A percentile compares a stretch with the other conserved stretches of the same genome.
Conservation (phyloP, 2,113 vertebrate species). For the Heteronetta atricapilla region DNA sequence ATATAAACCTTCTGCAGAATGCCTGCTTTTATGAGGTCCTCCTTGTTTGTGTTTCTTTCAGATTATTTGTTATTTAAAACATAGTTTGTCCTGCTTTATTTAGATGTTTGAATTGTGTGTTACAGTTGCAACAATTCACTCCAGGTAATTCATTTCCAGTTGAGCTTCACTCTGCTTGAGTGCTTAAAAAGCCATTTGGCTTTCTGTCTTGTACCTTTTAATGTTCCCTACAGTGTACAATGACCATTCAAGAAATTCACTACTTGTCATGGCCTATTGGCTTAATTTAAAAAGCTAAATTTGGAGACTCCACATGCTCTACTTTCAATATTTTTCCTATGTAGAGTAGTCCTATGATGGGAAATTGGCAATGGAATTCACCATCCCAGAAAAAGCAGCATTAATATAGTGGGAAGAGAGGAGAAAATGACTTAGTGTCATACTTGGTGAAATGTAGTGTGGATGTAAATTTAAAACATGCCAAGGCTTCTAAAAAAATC, state of each 20-base stretch:
- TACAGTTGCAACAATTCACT: not conserved
- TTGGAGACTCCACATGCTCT: conserved; percentile 24
- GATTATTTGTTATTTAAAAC: conserved; percentile 10
- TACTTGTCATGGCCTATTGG: not conserved
- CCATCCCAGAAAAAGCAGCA: not conserved
- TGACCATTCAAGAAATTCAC: conserved; percentile 1
- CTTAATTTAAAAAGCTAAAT: conserved; percentile 49
- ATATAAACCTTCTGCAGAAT: not conserved
- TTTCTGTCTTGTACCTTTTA: conserved; percentile 45
- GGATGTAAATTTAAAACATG: not conserved
- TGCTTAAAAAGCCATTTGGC: conserved; percentile 23
- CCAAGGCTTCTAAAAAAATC: not conserved
- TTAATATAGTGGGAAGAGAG: not conserved
- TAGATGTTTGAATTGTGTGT: not conserved
- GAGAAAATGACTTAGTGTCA: not conserved
- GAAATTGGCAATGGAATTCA: conserved; percentile 8
- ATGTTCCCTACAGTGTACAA: not conserved
- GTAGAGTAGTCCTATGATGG: not conserved
- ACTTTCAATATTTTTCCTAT: not conserved
- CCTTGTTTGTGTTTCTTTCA: not conserved
- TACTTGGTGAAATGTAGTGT: not conserved
- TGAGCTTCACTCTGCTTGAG: conserved; percentile 5
- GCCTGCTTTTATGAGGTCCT: not conserved
- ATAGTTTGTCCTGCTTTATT: not conserved
- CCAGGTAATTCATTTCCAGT: conserved; percentile 8